phyloP scores from a whole-genome alignment of 92 coral and sea anemone species.

The Heliopora coerulea region DNA sequence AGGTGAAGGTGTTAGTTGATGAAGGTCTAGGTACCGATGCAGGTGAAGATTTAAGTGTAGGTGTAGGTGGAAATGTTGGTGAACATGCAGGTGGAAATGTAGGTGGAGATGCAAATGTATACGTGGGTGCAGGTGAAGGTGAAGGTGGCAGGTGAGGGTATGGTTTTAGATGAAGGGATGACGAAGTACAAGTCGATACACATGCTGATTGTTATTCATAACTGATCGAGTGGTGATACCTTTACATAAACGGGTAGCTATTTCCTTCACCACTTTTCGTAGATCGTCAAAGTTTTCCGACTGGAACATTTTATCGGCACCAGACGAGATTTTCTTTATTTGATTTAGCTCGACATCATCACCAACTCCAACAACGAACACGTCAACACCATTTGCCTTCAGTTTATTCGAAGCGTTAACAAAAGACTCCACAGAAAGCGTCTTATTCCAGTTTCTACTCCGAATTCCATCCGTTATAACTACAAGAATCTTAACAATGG shows the following conservation, averaged over 20 bases:
- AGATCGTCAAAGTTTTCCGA: conserved; percentile 4
- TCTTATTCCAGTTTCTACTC: not conserved
- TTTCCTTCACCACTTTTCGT: not conserved
- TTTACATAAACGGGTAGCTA: conserved; percentile 33
- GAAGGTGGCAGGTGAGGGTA: too few species aligned
- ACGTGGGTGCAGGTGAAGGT: too few species aligned
- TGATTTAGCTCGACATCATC: conserved; percentile 40
- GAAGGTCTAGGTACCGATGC: too few species aligned
- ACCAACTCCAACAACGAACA: conserved; percentile 64
- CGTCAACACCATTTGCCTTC: conserved; percentile 38
- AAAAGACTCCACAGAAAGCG: not conserved
- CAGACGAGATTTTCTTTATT: conserved; percentile 56
- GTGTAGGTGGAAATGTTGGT: too few species aligned
- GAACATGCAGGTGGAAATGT: too few species aligned
- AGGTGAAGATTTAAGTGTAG: too few species aligned
- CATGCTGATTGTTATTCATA: not conserved
- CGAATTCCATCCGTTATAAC: conserved; percentile 28
- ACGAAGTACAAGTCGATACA: not conserved
- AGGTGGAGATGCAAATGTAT: too few species aligned
- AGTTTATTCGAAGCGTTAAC: not conserved
- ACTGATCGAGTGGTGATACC: not conserved
- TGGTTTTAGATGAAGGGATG: too few species aligned
- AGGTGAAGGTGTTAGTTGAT: too few species aligned
- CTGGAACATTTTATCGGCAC: conserved; percentile 43
- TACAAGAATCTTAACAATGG: conserved; percentile 3